Base-by-base conservation (phyloP, 2,797 vertebrate species). In the Karalla daura region DNA sequence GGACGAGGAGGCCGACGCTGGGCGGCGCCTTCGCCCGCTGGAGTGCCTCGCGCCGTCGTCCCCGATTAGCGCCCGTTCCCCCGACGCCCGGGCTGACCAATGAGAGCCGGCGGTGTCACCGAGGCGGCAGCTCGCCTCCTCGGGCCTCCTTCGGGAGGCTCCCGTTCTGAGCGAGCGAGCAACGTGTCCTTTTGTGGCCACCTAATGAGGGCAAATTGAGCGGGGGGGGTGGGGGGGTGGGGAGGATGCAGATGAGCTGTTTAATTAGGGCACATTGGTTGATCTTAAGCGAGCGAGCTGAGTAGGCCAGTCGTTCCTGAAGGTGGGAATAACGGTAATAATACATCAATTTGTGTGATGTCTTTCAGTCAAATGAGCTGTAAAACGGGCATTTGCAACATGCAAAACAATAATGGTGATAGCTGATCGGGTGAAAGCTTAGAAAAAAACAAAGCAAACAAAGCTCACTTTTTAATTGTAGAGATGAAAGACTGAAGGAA, bases 101-200 rank as follows among this genome's bases (percentile, higher is more conserved):
- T n/a, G 28, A 39, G 39, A 68, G 53, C 63, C 53, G n/a, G 24
- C 20, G 59, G 63, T 50, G 63, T 52, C 49, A 60, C 24, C 53
- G 5, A 49, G 7, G 52, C 56, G 20, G 39, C 28, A 3, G n/a
- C 21, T 12, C 1, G 1, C 18, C 46, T 60, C 60, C 52, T 51
- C 36, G 11, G 54, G 45, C 61, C 58, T 41, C 24, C 39, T 51
- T 61, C 36, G 37, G 11, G 25, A 47, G 44, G 11, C 10, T 10
- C 21, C 69, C 20, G 32, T 51, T 40, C 39, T 49, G 33, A 80
- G 43, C 45, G 30, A 58, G 70, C 40, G 25, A 43, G 32, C 60
- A 60, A 75, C 44, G 23, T 53, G 72, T 75, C 76, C 65, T 78
- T 80, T 81, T 80, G 59, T 83, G 72, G 25, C n/a, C 41, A 20